phyloP scores from a whole-genome alignment of 2,113 vertebrate species.

The Sylvietta virens region DNA sequence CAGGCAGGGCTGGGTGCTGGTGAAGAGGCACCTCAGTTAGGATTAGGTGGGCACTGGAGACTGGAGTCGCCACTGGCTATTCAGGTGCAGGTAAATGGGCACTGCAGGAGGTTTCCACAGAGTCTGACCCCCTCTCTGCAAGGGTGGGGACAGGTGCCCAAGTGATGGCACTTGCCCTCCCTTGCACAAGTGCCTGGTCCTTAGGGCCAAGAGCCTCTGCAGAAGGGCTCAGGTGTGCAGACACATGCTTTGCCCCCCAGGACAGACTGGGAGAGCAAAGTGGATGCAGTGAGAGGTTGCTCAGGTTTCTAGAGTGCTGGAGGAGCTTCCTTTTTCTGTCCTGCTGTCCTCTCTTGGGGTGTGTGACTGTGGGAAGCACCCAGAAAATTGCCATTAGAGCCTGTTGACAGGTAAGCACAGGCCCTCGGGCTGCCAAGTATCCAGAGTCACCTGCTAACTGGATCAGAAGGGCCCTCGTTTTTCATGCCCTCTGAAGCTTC shows the following conservation, averaged over 20 bases:
- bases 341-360: slow-evolving; percentile 54
- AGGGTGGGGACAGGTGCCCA: background rate
- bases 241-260: background rate
- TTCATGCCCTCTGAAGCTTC: slow-evolving; percentile 35
- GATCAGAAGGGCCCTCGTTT: slow-evolving; percentile 38
- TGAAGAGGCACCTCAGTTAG: background rate
- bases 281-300: background rate
- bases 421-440: slow-evolving; percentile 56
- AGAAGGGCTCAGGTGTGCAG: background rate
- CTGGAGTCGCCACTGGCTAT: background rate
- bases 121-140: background rate
- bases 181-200: background rate
- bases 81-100: slow-evolving; percentile 34
- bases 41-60: background rate
- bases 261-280: slow-evolving; percentile 32
- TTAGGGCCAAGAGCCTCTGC: background rate
- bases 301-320: slow-evolving; percentile 68
- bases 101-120: background rate
- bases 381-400: slow-evolving; percentile 69
- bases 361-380: slow-evolving; percentile 67
- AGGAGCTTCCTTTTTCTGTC: slow-evolving; percentile 60
- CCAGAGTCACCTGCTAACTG: slow-evolving; percentile 16
- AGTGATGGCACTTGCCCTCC: background rate
- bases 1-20: slow-evolving; percentile 14
- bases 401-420: slow-evolving; percentile 50